Evolutionary conservation across 2,888 invertebrate species (phyloP), one percentile per base, ranked within the genome.

Genomic region (Caenorhabditis parvicauda): DNA sequence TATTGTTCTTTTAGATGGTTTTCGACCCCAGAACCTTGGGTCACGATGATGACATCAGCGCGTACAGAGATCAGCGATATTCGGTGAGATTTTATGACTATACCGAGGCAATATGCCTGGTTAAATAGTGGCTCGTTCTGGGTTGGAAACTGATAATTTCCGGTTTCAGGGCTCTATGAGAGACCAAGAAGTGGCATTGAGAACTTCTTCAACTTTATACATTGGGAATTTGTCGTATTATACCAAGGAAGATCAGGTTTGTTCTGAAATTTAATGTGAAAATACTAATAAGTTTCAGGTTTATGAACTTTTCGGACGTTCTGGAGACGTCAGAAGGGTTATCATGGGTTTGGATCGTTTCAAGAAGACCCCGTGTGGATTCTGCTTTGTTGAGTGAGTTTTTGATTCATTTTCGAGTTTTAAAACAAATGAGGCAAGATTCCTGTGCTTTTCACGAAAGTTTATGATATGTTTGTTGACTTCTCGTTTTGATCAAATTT

Each of bases 301-400:
- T 57, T 91, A 93, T 79, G 96, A 98, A 83, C 84, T 99, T 52
- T 98, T 98, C 83, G 89, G 90, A 27, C 88, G 90, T 83, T 92
- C 93, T 81, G 98, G 98, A 1, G 96, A 98, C 82, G 89, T 98
- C 35, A 88, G 92, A 61, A 79, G 86, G 57, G 90, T 98, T 42
- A 87, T 99, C 39, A 96, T 99, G 95, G 98, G 98, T 0, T 84
- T 98, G 68, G 96, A 99, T 82, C 92, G 95, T 82, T 91, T 90
- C 82, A 92, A 90, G 80, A 96, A 95, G 83, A 99, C 96, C 0
- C 98, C 98, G 0, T 98, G 98, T 85, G 98, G 98, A 1, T 98
- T 99, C 83, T 98, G 96, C 82, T 99, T 99, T 84, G 89, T 98
- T 2, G 98, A 99, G 86, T 98, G 82, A 66, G 79, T 75, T 64